Conservation (phyloP, 2,797 vertebrate genomes). For the Esox masquinongy region DNA sequence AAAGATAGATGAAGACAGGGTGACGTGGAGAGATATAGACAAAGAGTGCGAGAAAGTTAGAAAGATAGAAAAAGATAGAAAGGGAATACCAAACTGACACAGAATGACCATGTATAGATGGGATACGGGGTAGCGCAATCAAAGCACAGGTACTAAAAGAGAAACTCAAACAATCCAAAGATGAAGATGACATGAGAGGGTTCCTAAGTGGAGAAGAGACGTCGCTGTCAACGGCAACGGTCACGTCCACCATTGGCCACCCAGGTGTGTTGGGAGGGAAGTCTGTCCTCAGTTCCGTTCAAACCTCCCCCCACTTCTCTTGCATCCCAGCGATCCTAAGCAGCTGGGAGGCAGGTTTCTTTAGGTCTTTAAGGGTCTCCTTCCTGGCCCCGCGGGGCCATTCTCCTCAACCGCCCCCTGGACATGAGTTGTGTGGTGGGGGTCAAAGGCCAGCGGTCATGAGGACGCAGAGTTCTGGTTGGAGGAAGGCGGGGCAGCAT, state of each 20-base stretch:
- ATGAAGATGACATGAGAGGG: conserved; percentile 1
- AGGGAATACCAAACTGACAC: conserved; percentile 7
- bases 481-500: background rate
- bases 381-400: conserved; percentile 4
- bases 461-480: background rate
- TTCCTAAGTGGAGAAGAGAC: conserved; percentile 3
- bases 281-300: background rate
- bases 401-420: conserved; percentile 4
- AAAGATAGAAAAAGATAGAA: background rate
- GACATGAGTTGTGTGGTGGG: conserved; percentile 13
- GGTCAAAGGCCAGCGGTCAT: conserved; percentile 20
- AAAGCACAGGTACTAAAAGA: conserved; percentile 15
- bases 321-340: conserved; percentile 20
- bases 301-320: background rate
- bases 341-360: conserved; percentile 6
- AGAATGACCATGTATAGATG: conserved; percentile 21
- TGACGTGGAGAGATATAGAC: background rate
- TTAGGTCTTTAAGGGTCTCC: conserved; percentile 5
- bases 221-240: conserved; percentile 3
- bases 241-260: background rate
- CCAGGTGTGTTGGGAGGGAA: background rate
- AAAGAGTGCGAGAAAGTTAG: background rate
- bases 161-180: conserved; percentile 5
- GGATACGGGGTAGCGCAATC: conserved; percentile 13
- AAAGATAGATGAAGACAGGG: background rate